Conservation (phyloP, 2,113 vertebrate genomes). For the Psilopsiagon aymara region DNA sequence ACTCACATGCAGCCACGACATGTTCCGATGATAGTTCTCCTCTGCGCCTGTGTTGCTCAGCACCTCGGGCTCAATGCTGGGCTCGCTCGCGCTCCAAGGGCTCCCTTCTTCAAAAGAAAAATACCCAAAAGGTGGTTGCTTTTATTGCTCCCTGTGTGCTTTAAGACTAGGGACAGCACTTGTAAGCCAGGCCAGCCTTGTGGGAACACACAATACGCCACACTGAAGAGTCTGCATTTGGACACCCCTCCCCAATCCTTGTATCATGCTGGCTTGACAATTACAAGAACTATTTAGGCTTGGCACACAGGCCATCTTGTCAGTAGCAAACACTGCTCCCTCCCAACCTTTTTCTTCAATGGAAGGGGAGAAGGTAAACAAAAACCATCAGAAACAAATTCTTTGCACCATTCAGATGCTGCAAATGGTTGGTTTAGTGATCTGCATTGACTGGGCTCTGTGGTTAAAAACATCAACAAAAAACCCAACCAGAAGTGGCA, state of each 20-base stretch:
- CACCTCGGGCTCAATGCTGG: constrained; percentile 97
- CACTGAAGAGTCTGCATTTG: not conserved
- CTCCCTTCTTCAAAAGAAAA: constrained; percentile 91
- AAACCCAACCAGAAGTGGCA: constrained; percentile 28
- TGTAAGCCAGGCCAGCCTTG: constrained; percentile 73
- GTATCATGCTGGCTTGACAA: constrained; percentile 53
- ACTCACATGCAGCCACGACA: constrained; percentile 98
- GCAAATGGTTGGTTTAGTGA: constrained; percentile 66
- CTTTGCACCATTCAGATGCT: constrained; percentile 68
- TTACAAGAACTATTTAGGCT: constrained; percentile 63
- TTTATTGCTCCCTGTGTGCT: constrained; percentile 55
- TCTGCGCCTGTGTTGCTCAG: constrained; percentile 85
- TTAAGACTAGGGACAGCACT: constrained; percentile 71
- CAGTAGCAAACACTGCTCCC: constrained; percentile 21
- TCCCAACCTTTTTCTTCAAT: not conserved
- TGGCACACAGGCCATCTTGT: not conserved
- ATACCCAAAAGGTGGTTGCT: constrained; percentile 70
- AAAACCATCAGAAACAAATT: constrained; percentile 44
- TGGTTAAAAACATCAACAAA: constrained; percentile 23
- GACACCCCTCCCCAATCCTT: constrained; percentile 36
- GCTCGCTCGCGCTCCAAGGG: constrained; percentile 95
- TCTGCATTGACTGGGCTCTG: constrained; percentile 75
- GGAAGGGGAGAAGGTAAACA: constrained; percentile 48
- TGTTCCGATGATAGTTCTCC: constrained; percentile 96
- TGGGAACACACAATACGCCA: constrained; percentile 41